phyloP scores from a whole-genome alignment of 2,888 invertebrate genomes.

The Drosophila mayaguana region DNA sequence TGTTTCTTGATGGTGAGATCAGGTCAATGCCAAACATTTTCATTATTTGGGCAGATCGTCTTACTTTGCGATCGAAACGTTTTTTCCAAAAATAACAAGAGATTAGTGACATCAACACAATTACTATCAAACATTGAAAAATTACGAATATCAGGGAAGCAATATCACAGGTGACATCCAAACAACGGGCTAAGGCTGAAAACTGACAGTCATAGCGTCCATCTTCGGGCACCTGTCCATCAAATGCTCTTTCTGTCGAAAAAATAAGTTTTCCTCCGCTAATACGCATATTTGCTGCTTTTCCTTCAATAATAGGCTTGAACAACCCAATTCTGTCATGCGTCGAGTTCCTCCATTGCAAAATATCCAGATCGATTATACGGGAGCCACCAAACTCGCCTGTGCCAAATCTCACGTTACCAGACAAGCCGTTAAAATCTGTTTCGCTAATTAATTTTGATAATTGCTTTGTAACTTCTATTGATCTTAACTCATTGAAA shows the following conservation, averaged over 20 bases:
- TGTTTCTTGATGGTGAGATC: constrained; percentile 85
- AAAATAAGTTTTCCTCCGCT: constrained; percentile 75
- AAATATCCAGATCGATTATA: constrained; percentile 87
- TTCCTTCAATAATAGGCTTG: constrained; percentile 86
- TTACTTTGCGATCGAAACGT: constrained; percentile 89
- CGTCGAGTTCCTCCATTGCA: constrained; percentile 87
- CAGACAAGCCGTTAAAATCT: constrained; percentile 91
- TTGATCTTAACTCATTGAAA: constrained; percentile 64
- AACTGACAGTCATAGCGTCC: constrained; percentile 90
- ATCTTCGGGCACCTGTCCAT: constrained; percentile 87
- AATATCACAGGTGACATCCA: constrained; percentile 90
- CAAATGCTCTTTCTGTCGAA: constrained; percentile 31
- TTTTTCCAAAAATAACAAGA: constrained; percentile 88
- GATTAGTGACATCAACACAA: constrained; percentile 85
- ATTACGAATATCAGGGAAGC: constrained; percentile 87
- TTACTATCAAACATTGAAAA: constrained; percentile 87
- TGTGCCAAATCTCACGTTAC: constrained; percentile 89
- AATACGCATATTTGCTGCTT: constrained; percentile 40
- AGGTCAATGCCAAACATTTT: constrained; percentile 89
- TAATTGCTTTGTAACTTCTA: constrained; percentile 83
- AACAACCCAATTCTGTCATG: constrained; percentile 87
- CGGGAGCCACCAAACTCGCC: constrained; percentile 87
- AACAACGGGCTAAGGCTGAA: constrained; percentile 88
- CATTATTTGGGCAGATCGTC: constrained; percentile 89
- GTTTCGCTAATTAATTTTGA: constrained; percentile 88